Conservation (phyloP, 1,140 invertebrate species). For the Pseudomyrmex dendroicus region DNA sequence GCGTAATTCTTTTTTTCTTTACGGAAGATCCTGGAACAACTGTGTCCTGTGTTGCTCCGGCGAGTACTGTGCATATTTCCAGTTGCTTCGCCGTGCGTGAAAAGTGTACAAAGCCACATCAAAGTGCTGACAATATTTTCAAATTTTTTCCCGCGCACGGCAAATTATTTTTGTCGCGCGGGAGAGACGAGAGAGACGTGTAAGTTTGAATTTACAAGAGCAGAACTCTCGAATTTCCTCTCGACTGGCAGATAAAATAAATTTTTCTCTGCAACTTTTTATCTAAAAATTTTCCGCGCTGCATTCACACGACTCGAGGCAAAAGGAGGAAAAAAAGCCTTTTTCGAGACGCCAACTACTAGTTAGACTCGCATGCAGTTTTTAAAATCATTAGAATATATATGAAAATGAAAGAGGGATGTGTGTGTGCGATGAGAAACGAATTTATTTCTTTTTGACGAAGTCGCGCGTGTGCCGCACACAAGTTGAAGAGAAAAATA, state of each 20-base stretch:
- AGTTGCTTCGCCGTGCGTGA: neutral
- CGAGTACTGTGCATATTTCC: neutral
- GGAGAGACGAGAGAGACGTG: neutral
- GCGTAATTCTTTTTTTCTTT: neutral
- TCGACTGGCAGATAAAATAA: conserved; percentile 24
- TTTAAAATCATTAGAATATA: conserved; percentile 38
- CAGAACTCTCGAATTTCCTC: conserved; percentile 20
- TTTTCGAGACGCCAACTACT: conserved; percentile 19
- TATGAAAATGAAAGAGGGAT: conserved; percentile 22
- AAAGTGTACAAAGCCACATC: neutral
- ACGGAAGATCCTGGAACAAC: conserved; percentile 1
- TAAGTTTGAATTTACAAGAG: conserved; percentile 13
- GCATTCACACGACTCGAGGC: conserved; percentile 9
- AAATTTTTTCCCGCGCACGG: neutral
- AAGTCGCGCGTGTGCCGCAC: neutral
- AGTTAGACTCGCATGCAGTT: conserved; percentile 6
- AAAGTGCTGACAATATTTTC: neutral
- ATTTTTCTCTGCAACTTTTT: conserved; percentile 8
- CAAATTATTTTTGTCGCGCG: conserved; percentile 22
- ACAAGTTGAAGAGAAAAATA: neutral
- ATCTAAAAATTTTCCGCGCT: conserved; percentile 15
- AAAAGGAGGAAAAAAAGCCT: conserved; percentile 13
- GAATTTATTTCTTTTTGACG: conserved; percentile 18
- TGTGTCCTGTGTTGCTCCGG: neutral
- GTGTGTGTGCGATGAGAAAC: neutral